Percentiles rank a stretch among this genome's conserved stretches.
phyloP scores from a whole-genome alignment of 2,113 vertebrate species.

The Rhinogobius similis region DNA sequence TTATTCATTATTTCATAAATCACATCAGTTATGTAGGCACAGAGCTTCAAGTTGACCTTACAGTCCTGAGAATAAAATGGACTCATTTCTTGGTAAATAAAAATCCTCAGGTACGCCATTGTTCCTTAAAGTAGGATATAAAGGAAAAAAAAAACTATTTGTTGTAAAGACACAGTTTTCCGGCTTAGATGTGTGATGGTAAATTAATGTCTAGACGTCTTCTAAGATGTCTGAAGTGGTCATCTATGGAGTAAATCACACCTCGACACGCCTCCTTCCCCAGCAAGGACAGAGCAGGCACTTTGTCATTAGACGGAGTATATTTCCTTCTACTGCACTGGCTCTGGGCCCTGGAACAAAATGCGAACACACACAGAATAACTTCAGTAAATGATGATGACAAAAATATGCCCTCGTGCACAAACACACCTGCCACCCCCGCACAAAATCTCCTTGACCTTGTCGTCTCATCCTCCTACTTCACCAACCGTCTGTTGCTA shows the following conservation, averaged over 20 bases:
- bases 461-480: conserved; percentile 48
- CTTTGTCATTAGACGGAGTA: conserved; percentile 54
- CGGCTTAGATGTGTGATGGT: background rate
- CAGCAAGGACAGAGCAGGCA: conserved; percentile 61
- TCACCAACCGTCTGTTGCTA: conserved; percentile 31
- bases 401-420: conserved; percentile 38
- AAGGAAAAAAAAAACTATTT: background rate
- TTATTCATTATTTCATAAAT: background rate
- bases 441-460: conserved; percentile 55
- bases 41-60: background rate
- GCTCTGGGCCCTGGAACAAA: conserved; percentile 59
- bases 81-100: conserved; percentile 37
- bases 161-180: background rate
- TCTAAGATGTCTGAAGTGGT: conserved; percentile 42
- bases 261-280: conserved; percentile 62
- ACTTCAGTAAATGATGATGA: conserved; percentile 36
- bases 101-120: conserved; percentile 9
- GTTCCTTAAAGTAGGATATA: conserved; percentile 12
- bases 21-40: conserved; percentile 10
- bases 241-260: conserved; percentile 45
- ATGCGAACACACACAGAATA: conserved; percentile 48
- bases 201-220: conserved; percentile 42
- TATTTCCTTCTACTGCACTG: conserved; percentile 48
- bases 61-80: conserved; percentile 10
- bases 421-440: conserved; percentile 47